Evolutionary conservation across 2,113 vertebrate genomes (phyloP).

Genomic region (Callorhinus ursinus): DNA sequence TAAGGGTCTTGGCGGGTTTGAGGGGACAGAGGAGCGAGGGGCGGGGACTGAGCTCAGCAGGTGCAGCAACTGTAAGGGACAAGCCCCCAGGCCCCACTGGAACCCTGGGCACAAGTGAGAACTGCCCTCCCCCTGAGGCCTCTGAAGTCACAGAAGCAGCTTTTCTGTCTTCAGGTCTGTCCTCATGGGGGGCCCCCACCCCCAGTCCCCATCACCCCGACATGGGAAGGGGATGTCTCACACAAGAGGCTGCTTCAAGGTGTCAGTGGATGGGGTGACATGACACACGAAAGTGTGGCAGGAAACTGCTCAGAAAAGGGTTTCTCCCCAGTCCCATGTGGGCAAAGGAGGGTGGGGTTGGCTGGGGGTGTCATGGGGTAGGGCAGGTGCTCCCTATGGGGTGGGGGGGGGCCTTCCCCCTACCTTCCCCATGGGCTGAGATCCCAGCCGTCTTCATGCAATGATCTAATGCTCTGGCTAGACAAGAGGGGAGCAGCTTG

Average conservation of each 20-base stretch:
- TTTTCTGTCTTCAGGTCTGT: background rate
- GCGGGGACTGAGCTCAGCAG: background rate
- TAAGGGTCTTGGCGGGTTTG: background rate
- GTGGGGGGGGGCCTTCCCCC: background rate
- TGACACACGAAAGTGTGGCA: constrained; percentile 25
- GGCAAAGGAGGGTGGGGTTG: background rate
- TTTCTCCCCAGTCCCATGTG: background rate
- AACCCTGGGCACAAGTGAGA: background rate
- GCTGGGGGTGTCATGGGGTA: background rate
- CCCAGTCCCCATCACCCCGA: background rate
- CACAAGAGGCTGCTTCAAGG: background rate
- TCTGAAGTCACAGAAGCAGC: background rate
- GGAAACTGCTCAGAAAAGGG: constrained; percentile 42
- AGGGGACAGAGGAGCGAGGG: background rate
- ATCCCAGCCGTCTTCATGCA: fast-evolving
- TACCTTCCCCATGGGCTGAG: fast-evolving
- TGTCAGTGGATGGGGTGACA: background rate
- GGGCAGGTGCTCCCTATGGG: fast-evolving
- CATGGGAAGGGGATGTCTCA: background rate
- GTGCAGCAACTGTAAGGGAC: background rate
- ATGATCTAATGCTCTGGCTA: fast-evolving
- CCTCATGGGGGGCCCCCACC: background rate
- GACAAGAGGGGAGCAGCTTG: background rate
- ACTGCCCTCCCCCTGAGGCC: background rate
- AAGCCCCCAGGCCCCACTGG: fast-evolving